phyloP scores from a whole-genome alignment of 2,113 vertebrate species.

The Grammomys surdaster region DNA sequence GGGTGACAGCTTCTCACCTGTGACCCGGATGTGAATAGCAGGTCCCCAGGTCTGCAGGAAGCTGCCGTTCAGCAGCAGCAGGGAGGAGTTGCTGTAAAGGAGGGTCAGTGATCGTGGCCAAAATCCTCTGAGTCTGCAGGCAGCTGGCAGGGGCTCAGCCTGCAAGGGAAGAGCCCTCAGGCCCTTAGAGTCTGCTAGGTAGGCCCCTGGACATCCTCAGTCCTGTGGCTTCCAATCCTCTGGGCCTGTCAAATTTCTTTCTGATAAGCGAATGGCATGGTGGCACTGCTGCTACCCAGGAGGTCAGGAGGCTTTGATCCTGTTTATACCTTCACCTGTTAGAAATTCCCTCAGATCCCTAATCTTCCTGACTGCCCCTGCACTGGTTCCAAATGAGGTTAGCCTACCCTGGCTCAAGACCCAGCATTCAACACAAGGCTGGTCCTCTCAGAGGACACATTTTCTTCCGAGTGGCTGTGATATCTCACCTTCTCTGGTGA shows the following conservation, averaged over 20 bases:
- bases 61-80: conserved; percentile 80
- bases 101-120: conserved; percentile 77
- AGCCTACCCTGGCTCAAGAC: background rate
- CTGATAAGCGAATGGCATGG: fast-evolving
- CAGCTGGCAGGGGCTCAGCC: conserved; percentile 72
- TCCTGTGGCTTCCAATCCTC: background rate
- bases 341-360: background rate
- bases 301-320: background rate
- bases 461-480: background rate
- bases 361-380: background rate
- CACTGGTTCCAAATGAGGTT: background rate
- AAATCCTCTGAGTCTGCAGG: conserved; percentile 84
- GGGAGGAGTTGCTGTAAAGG: conserved; percentile 80
- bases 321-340: background rate
- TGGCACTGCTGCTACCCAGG: fast-evolving
- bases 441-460: background rate
- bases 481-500: conserved; percentile 84
- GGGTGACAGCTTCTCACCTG: conserved; percentile 77
- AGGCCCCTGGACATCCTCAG: too few species aligned
- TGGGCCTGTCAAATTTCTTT: background rate
- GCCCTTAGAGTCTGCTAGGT: background rate
- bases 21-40: conserved; percentile 83
- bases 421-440: background rate
- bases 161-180: conserved; percentile 70
- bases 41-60: conserved; percentile 79